phyloP scores from a whole-genome alignment of 2,113 vertebrate species.

The Otocyon megalotis region DNA sequence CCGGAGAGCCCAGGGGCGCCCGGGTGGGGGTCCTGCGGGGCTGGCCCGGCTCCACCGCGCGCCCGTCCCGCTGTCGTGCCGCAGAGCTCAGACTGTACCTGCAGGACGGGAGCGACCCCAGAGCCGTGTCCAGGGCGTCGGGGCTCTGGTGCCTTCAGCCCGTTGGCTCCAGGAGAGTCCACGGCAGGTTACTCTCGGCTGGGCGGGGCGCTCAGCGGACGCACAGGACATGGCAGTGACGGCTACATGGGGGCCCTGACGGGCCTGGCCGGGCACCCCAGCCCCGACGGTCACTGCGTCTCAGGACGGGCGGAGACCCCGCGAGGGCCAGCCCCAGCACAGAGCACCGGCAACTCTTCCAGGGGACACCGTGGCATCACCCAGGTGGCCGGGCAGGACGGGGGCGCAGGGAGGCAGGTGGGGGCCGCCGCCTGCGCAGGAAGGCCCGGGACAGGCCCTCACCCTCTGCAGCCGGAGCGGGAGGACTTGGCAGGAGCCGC shows the following conservation, averaged over 20 bases:
- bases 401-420: no score
- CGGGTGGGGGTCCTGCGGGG: neutral
- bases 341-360: neutral
- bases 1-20: neutral
- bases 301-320: neutral
- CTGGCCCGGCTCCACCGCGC: neutral
- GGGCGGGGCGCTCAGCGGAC: no score
- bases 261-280: neutral
- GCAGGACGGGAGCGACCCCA: neutral
- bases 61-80: no score
- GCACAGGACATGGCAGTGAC: neutral
- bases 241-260: neutral
- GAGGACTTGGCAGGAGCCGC: neutral
- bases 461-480: neutral
- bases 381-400: accelerated
- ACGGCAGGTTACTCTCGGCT: neutral
- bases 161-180: neutral
- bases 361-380: accelerated
- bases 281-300: neutral
- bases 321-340: neutral
- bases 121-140: neutral
- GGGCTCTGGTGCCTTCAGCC: neutral
- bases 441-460: neutral
- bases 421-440: neutral
- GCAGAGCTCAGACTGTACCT: neutral